A percentile compares a stretch with the other conserved stretches of the same genome.
These are phyloP conservation scores for Gasterosteus nipponicus DNA, from an alignment of 2,113 vertebrate genomes.

Conservation along the genomic window DNA sequence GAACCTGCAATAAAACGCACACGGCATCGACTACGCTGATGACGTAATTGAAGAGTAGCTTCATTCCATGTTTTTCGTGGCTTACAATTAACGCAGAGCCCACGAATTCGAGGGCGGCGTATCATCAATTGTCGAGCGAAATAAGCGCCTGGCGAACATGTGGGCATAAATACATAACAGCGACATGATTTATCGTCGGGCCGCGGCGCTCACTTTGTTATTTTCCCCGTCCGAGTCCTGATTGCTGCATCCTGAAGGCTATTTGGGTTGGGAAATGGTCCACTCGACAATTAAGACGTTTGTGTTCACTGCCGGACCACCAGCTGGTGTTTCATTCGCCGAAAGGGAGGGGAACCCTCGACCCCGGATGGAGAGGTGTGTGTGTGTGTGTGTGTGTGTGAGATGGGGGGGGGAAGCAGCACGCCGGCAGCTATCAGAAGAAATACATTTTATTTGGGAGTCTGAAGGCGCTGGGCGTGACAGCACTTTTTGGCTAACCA, in stretches of 20 bases:
- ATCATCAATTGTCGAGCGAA: constrained; percentile 72
- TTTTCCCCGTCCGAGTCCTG: constrained; percentile 77
- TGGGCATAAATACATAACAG: constrained; percentile 75
- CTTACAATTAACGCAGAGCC: constrained; percentile 63
- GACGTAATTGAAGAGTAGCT: constrained; percentile 65
- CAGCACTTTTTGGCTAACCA: constrained; percentile 78
- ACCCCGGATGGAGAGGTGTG: constrained; percentile 26
- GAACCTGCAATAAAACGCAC: constrained; percentile 45
- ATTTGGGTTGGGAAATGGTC: constrained; percentile 77
- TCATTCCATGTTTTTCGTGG: constrained; percentile 52
- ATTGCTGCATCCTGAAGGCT: constrained; percentile 82
- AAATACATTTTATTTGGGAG: constrained; percentile 76
- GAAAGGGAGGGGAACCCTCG: constrained; percentile 47
- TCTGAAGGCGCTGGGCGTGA: constrained; percentile 77
- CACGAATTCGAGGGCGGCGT: constrained; percentile 62
- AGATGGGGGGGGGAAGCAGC: constrained; percentile 34
- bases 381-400: constrained; percentile 3
- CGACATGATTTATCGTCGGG: constrained; percentile 75
- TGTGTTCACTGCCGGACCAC: constrained; percentile 81
- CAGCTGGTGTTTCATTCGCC: constrained; percentile 72
- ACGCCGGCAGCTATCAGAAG: constrained; percentile 69
- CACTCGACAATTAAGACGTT: constrained; percentile 79
- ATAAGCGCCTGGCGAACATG: constrained; percentile 65
- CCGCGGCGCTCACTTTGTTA: constrained; percentile 70
- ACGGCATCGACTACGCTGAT: constrained; percentile 37